Base-by-base conservation (phyloP, 2,888 invertebrate species). In the Gasteruption jaculator region DNA sequence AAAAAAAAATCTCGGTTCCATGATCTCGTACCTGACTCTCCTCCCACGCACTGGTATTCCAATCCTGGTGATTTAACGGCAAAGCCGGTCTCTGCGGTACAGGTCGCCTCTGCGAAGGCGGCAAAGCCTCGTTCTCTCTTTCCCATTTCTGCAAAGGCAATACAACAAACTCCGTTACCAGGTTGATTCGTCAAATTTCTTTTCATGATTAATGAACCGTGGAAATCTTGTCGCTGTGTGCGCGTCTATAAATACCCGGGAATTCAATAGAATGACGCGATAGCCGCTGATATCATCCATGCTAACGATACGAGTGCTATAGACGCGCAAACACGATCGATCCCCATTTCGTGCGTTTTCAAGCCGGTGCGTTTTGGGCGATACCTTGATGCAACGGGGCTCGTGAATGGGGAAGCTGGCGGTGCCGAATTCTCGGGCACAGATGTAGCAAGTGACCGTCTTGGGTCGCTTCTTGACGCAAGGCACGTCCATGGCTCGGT, bases 401-500 rank as follows among this genome's bases (percentile, higher is more conserved):
- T 83, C 82, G 58, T 84, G 83, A 46, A 83, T 75, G 5, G 76
- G 73, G 46, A 82, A 75, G 11, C 81, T 81, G 30, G 79, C 78
- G 4, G 78, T 77, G 4, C 83, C 83, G 61, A 82, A 83, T 59
- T 82, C 80, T 38, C 82, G 71, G 3, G 79, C 78, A 61, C 83
- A 83, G 38, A 82, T 74, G 58, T 81, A 82, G 56, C 83, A 83
- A 22, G 75, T 73, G 8, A 78, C 61, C 0, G 74, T 65, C 29
- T 58, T 60, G 4, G 65, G 68, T 33, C 45, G 54, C 49, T 50
- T 56, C 50, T 49, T 56, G n/a, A n/a, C n/a, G n/a, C n/a, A n/a
- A n/a, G n/a, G n/a, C n/a, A n/a, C n/a, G 32, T 21, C 30, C 49
- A 6, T 37, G 31, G 22, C 3, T 14, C 14, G 21, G 7, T 10